Conservation (phyloP, 2,888 invertebrate species). For the Meiosimyza decipiens region DNA sequence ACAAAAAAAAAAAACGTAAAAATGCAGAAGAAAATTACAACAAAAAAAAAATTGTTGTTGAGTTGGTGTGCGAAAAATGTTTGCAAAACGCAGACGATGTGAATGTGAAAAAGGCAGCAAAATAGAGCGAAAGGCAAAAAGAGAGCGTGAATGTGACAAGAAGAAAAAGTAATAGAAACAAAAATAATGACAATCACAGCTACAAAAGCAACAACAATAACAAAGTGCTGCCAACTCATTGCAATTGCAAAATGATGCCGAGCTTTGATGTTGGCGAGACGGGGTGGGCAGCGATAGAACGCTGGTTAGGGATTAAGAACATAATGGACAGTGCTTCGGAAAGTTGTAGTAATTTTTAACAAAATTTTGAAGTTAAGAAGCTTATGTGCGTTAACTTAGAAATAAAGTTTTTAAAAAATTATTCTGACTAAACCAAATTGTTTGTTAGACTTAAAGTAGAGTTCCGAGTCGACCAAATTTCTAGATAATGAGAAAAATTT, state of each 20-base stretch:
- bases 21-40: slow-evolving; percentile 18
- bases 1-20: slow-evolving; percentile 33
- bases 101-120: too few species aligned
- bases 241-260: neutral
- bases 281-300: slow-evolving; percentile 35
- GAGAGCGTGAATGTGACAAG: slow-evolving; percentile 15
- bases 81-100: too few species aligned
- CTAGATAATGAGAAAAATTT: too few species aligned
- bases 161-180: slow-evolving; percentile 14
- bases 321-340: too few species aligned
- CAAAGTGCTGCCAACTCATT: slow-evolving; percentile 17
- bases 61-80: slow-evolving; percentile 36
- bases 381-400: too few species aligned
- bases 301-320: neutral
- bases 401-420: too few species aligned
- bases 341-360: too few species aligned
- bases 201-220: slow-evolving; percentile 27
- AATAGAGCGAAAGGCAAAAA: slow-evolving; percentile 18
- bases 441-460: too few species aligned
- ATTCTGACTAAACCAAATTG: too few species aligned
- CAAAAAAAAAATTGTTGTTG: slow-evolving; percentile 36
- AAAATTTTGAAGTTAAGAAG: too few species aligned
- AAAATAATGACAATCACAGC: slow-evolving; percentile 10
- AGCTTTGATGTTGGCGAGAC: too few species aligned
- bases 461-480: too few species aligned